Conservation (phyloP, 2,113 vertebrate species). For the Henicopernis longicauda region DNA sequence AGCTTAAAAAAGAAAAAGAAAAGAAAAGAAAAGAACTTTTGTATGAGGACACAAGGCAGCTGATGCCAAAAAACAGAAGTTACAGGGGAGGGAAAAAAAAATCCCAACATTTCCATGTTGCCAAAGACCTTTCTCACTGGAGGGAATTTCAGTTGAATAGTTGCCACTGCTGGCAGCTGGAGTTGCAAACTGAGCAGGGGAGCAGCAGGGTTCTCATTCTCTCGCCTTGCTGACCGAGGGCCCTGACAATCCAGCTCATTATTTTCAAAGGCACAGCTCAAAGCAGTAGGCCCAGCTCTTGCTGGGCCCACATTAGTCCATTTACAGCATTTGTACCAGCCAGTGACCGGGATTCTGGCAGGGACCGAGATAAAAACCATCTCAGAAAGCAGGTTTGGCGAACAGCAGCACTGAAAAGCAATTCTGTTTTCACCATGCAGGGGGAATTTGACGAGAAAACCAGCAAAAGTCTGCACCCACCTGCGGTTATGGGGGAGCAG, state of each 20-base stretch:
- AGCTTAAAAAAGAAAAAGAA: neutral
- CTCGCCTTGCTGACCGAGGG: neutral
- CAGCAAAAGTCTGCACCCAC: neutral
- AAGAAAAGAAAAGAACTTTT: neutral
- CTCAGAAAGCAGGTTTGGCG: neutral
- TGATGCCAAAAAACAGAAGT: constrained; percentile 23
- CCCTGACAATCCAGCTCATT: constrained; percentile 32
- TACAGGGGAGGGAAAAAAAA: neutral
- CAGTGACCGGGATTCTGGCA: neutral
- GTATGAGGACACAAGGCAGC: constrained; percentile 2
- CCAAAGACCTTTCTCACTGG: constrained; percentile 19
- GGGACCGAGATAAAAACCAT: neutral
- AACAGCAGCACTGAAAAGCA: neutral
- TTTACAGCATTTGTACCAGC: constrained; percentile 21
- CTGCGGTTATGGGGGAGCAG: neutral
- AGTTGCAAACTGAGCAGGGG: constrained; percentile 1
- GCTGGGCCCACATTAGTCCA: constrained; percentile 45
- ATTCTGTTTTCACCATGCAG: rapidly evolving
- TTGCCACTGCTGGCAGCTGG: neutral
- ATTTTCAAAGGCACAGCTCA: constrained; percentile 24
- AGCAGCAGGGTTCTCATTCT: constrained; percentile 44
- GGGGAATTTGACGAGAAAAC: neutral
- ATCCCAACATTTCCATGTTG: neutral
- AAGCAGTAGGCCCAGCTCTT: neutral
- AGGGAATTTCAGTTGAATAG: constrained; percentile 22